Percentiles rank a stretch among this genome's conserved stretches.
phyloP scores from a whole-genome alignment of 2,797 vertebrate genomes.

The Graptemys geographica region DNA sequence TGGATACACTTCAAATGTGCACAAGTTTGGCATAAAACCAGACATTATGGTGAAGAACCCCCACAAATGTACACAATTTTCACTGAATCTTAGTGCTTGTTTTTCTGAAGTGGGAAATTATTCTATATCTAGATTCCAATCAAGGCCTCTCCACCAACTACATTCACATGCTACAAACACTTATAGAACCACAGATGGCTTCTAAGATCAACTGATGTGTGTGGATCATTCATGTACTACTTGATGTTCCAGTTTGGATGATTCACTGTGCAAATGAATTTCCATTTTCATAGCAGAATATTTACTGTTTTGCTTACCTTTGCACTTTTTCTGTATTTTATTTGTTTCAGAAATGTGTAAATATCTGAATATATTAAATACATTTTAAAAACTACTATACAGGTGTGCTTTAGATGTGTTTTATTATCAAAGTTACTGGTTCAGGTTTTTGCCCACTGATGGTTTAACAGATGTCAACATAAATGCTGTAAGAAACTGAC shows the following conservation, averaged over 20 bases:
- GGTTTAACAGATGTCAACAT: background rate
- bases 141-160: background rate
- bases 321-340: background rate
- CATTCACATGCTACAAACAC: background rate
- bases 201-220: background rate
- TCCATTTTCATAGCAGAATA: background rate
- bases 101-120: background rate
- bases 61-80: background rate
- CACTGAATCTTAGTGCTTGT: background rate
- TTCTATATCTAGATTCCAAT: background rate
- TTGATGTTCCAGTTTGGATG: background rate
- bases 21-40: background rate
- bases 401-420: background rate
- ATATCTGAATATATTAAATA: background rate
- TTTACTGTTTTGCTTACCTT: background rate
- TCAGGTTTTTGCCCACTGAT: background rate
- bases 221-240: background rate
- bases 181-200: background rate
- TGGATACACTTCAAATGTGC: no score
- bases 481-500: background rate
- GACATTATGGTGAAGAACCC: background rate
- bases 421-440: background rate
- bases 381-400: background rate
- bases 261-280: background rate
- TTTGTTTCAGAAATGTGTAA: no score